Conservation (phyloP, 2,113 vertebrate species). For the Cyrtonyx montezumae region DNA sequence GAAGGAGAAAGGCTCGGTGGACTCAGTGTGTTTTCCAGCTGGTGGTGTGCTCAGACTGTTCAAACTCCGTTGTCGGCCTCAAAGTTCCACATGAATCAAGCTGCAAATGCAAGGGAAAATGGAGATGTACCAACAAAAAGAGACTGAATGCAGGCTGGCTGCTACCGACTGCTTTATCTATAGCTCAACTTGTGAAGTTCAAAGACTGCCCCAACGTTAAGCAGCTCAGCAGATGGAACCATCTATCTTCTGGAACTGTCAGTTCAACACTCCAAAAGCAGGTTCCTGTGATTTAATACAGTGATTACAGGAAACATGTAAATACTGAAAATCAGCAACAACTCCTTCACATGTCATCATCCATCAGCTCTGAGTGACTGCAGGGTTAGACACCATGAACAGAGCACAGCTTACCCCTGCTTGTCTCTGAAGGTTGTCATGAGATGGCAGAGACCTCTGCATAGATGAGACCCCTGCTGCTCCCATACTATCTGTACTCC, state of each 20-base stretch:
- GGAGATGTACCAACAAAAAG: neutral
- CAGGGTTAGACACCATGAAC: too few species aligned
- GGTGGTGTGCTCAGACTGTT: accelerated
- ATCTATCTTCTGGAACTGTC: accelerated
- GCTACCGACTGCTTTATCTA: accelerated
- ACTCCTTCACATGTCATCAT: accelerated
- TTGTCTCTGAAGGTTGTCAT: slow-evolving; percentile 87
- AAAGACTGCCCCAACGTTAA: accelerated
- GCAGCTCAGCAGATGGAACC: accelerated
- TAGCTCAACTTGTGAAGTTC: neutral
- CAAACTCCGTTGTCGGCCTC: neutral
- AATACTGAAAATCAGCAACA: accelerated
- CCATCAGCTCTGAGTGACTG: accelerated
- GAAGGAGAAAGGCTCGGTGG: accelerated
- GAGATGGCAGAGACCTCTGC: slow-evolving; percentile 78
- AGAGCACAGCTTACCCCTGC: slow-evolving; percentile 78
- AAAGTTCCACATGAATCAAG: accelerated
- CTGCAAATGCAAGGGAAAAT: accelerated
- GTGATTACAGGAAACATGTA: accelerated
- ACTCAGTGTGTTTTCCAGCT: accelerated
- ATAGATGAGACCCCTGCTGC: slow-evolving; percentile 59
- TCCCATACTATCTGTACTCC: slow-evolving; percentile 68
- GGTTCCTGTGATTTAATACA: accelerated
- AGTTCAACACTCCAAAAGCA: accelerated
- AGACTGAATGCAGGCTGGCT: accelerated